Conservation (phyloP, 2,797 vertebrate genomes). For the Acanthiza pusilla region DNA sequence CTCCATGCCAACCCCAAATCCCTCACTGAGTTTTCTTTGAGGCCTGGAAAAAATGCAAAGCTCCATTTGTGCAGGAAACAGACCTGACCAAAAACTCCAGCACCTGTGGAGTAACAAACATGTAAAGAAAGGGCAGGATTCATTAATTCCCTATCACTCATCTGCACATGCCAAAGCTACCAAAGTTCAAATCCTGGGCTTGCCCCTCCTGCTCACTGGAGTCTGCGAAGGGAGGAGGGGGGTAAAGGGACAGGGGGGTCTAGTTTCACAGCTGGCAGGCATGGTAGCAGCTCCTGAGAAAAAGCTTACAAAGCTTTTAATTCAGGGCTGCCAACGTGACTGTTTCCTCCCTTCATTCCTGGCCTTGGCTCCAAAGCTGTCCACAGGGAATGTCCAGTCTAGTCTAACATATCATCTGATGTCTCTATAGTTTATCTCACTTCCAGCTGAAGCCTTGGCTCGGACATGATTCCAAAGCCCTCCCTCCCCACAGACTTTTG, state of each 20-base stretch:
- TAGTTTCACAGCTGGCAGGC: constrained; percentile 41
- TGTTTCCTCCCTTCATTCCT: background rate
- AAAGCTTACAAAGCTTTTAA: constrained; percentile 26
- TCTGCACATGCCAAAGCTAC: background rate
- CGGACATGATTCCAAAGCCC: background rate
- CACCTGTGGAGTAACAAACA: constrained; percentile 27
- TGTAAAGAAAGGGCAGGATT: background rate
- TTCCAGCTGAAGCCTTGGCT: background rate
- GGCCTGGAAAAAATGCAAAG: background rate
- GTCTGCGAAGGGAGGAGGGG: background rate
- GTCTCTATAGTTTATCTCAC: constrained; percentile 7
- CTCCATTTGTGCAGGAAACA: constrained; percentile 22
- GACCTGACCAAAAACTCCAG: background rate
- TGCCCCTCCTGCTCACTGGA: background rate
- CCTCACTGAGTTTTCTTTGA: constrained; percentile 25
- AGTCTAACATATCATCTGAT: constrained; percentile 13
- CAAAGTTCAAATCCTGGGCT: background rate
- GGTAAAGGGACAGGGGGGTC: background rate
- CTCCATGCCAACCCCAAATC: constrained; percentile 27
- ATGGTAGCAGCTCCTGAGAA: background rate
- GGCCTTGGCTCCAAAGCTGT: background rate
- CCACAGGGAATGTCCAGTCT: constrained; percentile 15
- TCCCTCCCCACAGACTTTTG: background rate
- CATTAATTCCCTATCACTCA: background rate
- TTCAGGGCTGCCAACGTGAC: background rate